A percentile compares a stretch with the other conserved stretches of the same genome.
These are phyloP conservation scores for Chanos chanos DNA, from an alignment of 2,797 vertebrate genomes.

Conservation along the genomic window DNA sequence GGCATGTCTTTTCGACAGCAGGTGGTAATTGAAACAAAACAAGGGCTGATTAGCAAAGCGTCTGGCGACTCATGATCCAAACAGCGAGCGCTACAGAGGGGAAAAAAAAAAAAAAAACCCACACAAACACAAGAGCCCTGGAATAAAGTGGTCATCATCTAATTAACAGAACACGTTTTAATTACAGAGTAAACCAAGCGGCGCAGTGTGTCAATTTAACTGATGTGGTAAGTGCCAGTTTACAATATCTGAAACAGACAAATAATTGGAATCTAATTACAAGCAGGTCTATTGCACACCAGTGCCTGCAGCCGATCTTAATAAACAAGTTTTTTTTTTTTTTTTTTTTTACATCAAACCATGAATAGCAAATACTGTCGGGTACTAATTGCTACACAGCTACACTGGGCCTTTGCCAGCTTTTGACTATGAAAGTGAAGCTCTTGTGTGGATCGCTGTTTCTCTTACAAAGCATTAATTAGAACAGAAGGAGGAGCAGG, in stretches of 20 bases:
- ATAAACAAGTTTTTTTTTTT: conserved; percentile 90
- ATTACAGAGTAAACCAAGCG: conserved; percentile 99
- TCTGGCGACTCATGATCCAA: conserved; percentile 99
- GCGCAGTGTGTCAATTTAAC: conserved; percentile 99
- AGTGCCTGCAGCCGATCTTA: conserved; percentile 96
- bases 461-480: conserved; percentile 89
- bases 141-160: conserved; percentile 99
- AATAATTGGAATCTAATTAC: conserved; percentile 99
- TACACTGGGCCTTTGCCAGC: conserved; percentile 97
- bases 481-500: conserved; percentile 91
- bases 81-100: conserved; percentile 84
- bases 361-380: conserved; percentile 97
- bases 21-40: conserved; percentile 99
- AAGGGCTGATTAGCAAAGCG: conserved; percentile 99
- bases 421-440: conserved; percentile 89
- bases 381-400: conserved; percentile 94
- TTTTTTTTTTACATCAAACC: conserved; percentile 90
- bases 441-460: conserved; percentile 91
- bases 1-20: conserved; percentile 99
- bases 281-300: conserved; percentile 98
- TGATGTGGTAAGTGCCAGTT: conserved; percentile 99
- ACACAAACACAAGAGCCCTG: conserved; percentile 96
- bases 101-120: conserved; percentile 57
- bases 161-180: conserved; percentile 99
- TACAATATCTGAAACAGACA: conserved; percentile 99